phyloP scores from a whole-genome alignment of 1,140 invertebrate species.

The Battus philenor region DNA sequence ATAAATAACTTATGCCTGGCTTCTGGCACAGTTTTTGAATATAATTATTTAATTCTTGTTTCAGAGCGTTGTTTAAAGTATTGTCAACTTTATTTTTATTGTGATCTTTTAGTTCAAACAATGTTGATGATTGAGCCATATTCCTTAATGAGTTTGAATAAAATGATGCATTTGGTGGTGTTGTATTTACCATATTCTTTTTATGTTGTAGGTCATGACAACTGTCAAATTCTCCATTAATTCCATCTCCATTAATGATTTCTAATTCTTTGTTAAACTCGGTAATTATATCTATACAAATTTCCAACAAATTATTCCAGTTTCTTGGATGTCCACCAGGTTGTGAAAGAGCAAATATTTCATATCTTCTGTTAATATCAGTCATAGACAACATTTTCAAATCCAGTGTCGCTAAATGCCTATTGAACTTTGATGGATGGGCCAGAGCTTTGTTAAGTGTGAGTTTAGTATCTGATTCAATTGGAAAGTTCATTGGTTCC shows the following conservation, averaged over 20 bases:
- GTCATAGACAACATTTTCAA: conserved; percentile 79
- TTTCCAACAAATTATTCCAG: conserved; percentile 83
- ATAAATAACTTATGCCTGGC: conserved; percentile 82
- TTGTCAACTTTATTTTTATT: conserved; percentile 51
- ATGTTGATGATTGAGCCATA: conserved; percentile 60
- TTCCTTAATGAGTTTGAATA: conserved; percentile 60
- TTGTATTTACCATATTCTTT: conserved; percentile 26
- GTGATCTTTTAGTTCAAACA: conserved; percentile 45
- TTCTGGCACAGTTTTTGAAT: conserved; percentile 68
- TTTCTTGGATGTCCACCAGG: conserved; percentile 87
- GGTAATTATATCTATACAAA: conserved; percentile 77
- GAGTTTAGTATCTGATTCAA: conserved; percentile 60
- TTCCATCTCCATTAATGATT: conserved; percentile 68
- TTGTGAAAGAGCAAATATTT: conserved; percentile 83
- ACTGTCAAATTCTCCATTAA: conserved; percentile 39
- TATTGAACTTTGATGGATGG: conserved; percentile 79
- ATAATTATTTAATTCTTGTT: conserved; percentile 51
- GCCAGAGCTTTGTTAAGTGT: conserved; percentile 76
- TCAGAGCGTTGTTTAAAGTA: conserved; percentile 50
- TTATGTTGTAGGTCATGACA: conserved; percentile 17
- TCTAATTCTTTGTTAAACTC: conserved; percentile 79
- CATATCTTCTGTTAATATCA: conserved; percentile 73
- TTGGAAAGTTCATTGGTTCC: conserved; percentile 79
- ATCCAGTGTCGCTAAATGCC: conserved; percentile 83
- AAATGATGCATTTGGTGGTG: conserved; percentile 36